phyloP scores from a whole-genome alignment of 1,140 invertebrate genomes.

The Drosophila saltans region DNA sequence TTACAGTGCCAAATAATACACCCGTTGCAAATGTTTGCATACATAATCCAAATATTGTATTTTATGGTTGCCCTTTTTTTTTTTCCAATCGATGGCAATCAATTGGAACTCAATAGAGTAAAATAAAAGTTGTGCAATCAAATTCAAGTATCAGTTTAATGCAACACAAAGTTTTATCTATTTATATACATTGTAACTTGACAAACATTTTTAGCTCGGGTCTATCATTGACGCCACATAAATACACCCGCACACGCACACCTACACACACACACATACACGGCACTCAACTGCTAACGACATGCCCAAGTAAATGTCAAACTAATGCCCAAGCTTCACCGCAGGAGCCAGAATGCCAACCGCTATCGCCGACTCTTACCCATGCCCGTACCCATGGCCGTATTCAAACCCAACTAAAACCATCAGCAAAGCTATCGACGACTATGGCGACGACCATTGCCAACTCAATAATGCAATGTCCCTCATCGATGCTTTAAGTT shows the following conservation, averaged over 20 bases:
- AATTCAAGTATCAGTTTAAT: neutral
- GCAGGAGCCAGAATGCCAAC: constrained; percentile 54
- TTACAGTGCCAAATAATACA: constrained; percentile 7
- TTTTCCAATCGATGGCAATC: no score
- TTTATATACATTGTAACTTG: neutral
- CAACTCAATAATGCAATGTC: constrained; percentile 76
- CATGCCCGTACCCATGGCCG: neutral
- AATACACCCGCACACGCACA: neutral
- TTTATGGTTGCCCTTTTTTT: no score
- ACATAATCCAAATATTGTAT: no score
- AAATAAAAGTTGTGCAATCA: neutral
- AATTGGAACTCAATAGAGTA: no score
- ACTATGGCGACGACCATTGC: constrained; percentile 51
- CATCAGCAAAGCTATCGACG: constrained; percentile 51
- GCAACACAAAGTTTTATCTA: constrained; percentile 4
- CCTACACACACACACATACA: constrained; percentile 2
- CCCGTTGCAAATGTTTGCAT: neutral
- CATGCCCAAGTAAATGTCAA: constrained; percentile 80
- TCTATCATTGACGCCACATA: constrained; percentile 6
- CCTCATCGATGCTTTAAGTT: constrained; percentile 75
- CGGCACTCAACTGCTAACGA: constrained; percentile 67
- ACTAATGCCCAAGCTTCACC: constrained; percentile 71
- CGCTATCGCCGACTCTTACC: neutral
- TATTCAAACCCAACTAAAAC: neutral
- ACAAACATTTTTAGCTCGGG: constrained; percentile 7